Base-by-base conservation (phyloP, 2,797 vertebrate genomes). In the Crax fasciolata region DNA sequence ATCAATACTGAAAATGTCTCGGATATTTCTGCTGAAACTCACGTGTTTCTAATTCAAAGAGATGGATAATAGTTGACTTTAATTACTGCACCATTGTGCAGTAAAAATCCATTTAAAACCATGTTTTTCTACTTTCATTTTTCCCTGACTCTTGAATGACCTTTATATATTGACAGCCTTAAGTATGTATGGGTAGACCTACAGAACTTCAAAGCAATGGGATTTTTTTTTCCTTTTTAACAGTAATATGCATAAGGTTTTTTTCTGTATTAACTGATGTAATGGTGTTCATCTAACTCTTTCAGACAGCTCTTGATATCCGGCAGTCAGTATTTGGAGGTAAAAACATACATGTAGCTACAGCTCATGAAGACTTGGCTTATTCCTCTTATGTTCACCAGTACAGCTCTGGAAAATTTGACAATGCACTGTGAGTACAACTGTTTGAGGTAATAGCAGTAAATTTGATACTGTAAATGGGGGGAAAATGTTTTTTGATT, bases 361-460 rank as follows among this genome's bases (percentile, higher is more conserved):
- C 99, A 46, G 99, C 99, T 76, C 99, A 99, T 39, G 99, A 99
- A 97, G 99, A 99, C 95, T 97, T 99, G 95, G 99, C 99, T 17
- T 99, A 99, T 87, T 99, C 99, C 20, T 99, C 99, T 1, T 99
- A 99, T 1, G 99, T 99, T 95, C 99, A 99, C 98, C 99, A 99
- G 97, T 99, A 99, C 97, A 99, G 99, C 98, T 99, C 99, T 96
- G 99, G 99, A 83, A 99, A 99, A 84, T 99, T 99, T 68, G 99
- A 99, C 98, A 99, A 99, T 55, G 99, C 99, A 57, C 98, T 99
- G 99, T 99, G 97, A 99, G 99, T 99, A 97, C 49, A 35, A 5
- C 6, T 2, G 80, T 66, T 9, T 4, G 93, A 89, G 84, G 52
- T 58, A 5, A 32, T 65, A 6, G 49, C 84, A 82, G 68, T 79